Evolutionary conservation across 2,113 vertebrate species (phyloP), one percentile per base, ranked within the genome.

Genomic region (Lonchura striata): DNA sequence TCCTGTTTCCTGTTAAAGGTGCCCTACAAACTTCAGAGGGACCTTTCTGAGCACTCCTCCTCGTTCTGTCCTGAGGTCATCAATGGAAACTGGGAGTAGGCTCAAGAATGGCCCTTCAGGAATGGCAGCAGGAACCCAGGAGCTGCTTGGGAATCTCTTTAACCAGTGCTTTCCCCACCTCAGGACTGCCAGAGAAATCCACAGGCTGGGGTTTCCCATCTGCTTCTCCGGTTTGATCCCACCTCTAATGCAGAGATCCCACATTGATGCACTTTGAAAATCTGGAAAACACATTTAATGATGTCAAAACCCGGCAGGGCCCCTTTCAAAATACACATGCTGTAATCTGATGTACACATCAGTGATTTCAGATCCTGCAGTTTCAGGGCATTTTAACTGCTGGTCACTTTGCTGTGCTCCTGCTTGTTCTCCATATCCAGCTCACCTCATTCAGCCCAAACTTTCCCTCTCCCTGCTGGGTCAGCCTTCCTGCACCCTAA

Each of bases 41-140:
- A 49, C 66, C 35, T 66, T 66, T 77, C 46, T 65, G 75, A 60
- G 11, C 14, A 2, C 24, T 39, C 25, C 42, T 80, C 16, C 44
- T 86, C 0, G 0, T 46, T 75, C 42, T 42, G 1, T 52, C 8
- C 49, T 44, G 61, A 60, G 41, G 31, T 60, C 33, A n/a, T 64
- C n/a, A 37, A 47, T 86, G 13, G 71, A 76, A 91, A 82, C 12
- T 71, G 49, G 82, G 57, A 52, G 7, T 7, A 27, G 50, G 20
- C 64, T 92, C 64, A 33, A 42, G 50, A 1, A n/a, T 75, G 53
- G 12, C 46, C 33, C 46, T 52, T 52, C 27, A 60, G 72, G 44
- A 86, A 22, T 10, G 59, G 25, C 35, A 42, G 61, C 60, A 85
- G 52, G 52, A 66, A 30, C 70, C 35, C 71, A 50, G 31, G 46